phyloP scores from a whole-genome alignment of 2,888 invertebrate genomes.

The Lamellibrachia satsuma region DNA sequence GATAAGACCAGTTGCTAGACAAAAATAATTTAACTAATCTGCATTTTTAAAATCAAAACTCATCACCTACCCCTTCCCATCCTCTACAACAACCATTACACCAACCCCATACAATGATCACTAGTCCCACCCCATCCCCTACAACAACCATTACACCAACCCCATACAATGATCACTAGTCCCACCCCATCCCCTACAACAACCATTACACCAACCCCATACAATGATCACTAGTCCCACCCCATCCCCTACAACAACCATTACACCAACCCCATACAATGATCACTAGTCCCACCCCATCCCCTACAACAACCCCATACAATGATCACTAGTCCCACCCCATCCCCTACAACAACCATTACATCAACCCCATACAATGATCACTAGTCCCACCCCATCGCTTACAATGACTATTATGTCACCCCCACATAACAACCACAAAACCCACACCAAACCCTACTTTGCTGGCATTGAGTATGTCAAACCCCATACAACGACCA shows the following conservation, averaged over 20 bases:
- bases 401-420: neutral
- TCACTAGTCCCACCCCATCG: neutral
- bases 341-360: neutral
- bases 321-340: neutral
- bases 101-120: conserved; percentile 20
- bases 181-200: neutral
- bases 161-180: neutral
- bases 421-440: neutral
- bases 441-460: neutral
- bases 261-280: neutral
- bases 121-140: neutral
- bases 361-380: neutral
- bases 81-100: neutral
- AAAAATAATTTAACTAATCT: too few species aligned
- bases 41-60: neutral
- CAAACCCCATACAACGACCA: neutral
- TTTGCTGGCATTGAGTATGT: neutral
- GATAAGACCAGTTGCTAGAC: too few species aligned
- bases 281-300: too few species aligned
- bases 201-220: neutral
- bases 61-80: neutral
- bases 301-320: neutral
- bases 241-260: neutral
- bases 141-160: too few species aligned
- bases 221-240: neutral